phyloP scores from a whole-genome alignment of 1,140 invertebrate species.

The Rhizoglyphus robini region DNA sequence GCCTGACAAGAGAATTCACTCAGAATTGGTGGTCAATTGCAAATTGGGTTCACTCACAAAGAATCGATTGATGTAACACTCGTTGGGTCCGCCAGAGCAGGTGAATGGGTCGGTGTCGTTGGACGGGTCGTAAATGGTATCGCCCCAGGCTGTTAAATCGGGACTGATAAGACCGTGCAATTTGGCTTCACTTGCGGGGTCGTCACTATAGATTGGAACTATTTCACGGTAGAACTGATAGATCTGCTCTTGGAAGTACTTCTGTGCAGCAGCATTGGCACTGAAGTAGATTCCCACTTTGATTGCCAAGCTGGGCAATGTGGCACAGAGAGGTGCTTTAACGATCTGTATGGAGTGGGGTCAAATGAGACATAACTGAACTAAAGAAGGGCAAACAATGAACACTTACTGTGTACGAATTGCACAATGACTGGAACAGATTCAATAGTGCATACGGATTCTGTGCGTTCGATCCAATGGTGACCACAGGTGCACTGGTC shows the following conservation, averaged over 20 bases:
- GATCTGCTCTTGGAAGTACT: too few relatives aligned
- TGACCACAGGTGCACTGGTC: neutral
- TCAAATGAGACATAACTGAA: neutral
- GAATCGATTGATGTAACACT: slow-evolving; percentile 20
- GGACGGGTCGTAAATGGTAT: slow-evolving; percentile 8
- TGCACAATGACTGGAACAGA: neutral
- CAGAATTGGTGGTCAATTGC: too few relatives aligned
- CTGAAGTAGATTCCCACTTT: slow-evolving; percentile 10
- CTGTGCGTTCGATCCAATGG: neutral
- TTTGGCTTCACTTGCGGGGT: neutral
- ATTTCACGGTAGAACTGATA: neutral
- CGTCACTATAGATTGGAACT: neutral
- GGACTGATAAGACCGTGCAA: neutral
- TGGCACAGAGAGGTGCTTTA: neutral
- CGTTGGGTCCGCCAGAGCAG: neutral
- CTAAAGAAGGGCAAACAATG: too few relatives aligned
- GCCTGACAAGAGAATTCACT: slow-evolving; percentile 7
- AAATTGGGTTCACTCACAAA: too few relatives aligned
- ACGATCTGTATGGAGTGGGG: neutral
- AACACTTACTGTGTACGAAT: slow-evolving; percentile 3
- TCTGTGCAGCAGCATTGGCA: too few relatives aligned
- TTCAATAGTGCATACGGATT: neutral
- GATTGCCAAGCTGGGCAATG: neutral
- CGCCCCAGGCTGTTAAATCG: neutral
- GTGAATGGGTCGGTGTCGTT: slow-evolving; percentile 10